Conservation (phyloP, 2,797 vertebrate genomes). For the Oreortyx pictus region DNA sequence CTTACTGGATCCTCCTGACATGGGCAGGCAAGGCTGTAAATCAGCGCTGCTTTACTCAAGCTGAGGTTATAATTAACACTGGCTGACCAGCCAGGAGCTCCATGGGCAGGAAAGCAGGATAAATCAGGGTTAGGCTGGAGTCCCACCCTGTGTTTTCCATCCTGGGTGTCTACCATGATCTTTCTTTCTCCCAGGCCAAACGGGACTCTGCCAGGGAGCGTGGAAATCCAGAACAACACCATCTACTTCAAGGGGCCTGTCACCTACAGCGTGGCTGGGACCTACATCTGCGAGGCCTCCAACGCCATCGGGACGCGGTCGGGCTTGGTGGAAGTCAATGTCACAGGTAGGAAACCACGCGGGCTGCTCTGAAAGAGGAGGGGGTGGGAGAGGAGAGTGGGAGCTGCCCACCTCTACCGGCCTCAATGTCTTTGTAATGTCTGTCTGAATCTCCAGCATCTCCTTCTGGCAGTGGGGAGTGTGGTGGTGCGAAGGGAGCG, state of each 20-base stretch:
- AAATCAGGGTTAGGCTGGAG: not conserved
- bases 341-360: constrained; percentile 89
- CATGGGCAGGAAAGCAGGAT: not conserved
- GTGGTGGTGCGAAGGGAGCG: not conserved
- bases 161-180: not conserved
- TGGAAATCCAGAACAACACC: constrained; percentile 95
- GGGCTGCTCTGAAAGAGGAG: not conserved
- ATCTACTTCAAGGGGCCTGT: constrained; percentile 93
- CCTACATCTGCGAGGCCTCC: constrained; percentile 93
- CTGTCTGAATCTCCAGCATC: not conserved
- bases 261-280: constrained; percentile 89
- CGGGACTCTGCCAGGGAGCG: constrained; percentile 90
- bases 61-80: not conserved
- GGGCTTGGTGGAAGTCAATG: constrained; percentile 94
- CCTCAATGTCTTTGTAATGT: not conserved
- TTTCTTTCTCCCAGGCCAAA: constrained; percentile 85
- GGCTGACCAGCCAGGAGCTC: not conserved
- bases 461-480: not conserved
- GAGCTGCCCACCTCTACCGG: not conserved
- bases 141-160: not conserved
- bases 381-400: not conserved
- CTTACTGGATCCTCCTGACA: not conserved
- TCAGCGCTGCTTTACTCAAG: not conserved
- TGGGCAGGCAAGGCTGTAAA: not conserved
- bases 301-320: constrained; percentile 94